Evolutionary conservation across 2,797 vertebrate species (phyloP).

Genomic region (Mallotus villosus): DNA sequence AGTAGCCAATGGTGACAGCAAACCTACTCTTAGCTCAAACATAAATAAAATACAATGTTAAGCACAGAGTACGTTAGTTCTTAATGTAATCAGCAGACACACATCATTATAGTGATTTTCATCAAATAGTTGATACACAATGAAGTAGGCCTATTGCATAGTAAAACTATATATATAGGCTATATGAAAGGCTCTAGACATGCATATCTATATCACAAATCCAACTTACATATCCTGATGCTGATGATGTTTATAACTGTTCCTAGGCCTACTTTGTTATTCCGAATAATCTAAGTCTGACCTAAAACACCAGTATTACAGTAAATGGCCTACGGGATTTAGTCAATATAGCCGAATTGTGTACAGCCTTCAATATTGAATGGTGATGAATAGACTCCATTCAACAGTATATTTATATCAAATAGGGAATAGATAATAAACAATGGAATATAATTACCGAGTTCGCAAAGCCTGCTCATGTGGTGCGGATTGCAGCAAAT

Average conservation of each 20-base stretch:
- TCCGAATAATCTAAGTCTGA: slow-evolving; percentile 45
- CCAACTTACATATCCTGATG: background rate
- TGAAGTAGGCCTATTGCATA: background rate
- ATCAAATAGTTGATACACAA: background rate
- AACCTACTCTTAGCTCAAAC: background rate
- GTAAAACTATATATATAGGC: too few species aligned
- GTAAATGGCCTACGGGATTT: slow-evolving; percentile 24
- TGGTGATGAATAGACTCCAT: background rate
- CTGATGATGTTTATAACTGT: background rate
- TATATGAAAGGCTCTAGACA: slow-evolving; percentile 14
- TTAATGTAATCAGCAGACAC: too few species aligned
- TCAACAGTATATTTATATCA: background rate
- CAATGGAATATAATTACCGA: slow-evolving; percentile 75
- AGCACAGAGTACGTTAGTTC: too few species aligned
- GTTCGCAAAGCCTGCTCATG: slow-evolving; percentile 96
- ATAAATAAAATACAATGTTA: background rate
- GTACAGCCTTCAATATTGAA: background rate
- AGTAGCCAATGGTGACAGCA: background rate
- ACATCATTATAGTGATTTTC: too few species aligned
- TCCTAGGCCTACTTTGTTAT: slow-evolving; percentile 23
- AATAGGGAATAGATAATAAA: background rate
- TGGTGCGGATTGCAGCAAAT: slow-evolving; percentile 98
- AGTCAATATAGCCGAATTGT: background rate
- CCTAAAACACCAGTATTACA: slow-evolving; percentile 52
- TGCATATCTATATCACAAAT: too few species aligned